Percentiles rank a stretch among this genome's conserved stretches.
Conservation (phyloP, 2,888 invertebrate genomes). For the Orthosia gothica region DNA sequence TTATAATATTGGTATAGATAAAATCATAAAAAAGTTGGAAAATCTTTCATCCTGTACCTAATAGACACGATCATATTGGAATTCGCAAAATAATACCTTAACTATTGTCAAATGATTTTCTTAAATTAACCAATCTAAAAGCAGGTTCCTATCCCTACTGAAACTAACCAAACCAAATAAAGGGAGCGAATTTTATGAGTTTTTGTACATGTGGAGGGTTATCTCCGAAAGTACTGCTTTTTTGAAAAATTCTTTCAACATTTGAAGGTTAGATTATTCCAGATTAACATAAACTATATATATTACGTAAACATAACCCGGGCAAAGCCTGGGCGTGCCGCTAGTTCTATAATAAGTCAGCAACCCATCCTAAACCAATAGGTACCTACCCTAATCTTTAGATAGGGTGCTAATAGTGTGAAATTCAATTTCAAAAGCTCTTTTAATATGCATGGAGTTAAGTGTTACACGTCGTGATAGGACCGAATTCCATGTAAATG, state of each 20-base stretch:
- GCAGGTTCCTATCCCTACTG: background rate
- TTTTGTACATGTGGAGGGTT: background rate
- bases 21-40: no score
- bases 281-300: background rate
- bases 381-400: conserved; percentile 35
- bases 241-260: background rate
- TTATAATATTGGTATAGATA: no score
- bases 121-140: no score
- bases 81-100: background rate
- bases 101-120: background rate
- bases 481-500: conserved; percentile 62
- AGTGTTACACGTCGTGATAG: conserved; percentile 56
- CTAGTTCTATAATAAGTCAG: background rate
- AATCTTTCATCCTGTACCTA: background rate
- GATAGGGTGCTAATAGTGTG: conserved; percentile 49
- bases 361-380: conserved; percentile 55
- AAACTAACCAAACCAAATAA: background rate
- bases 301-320: background rate
- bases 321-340: background rate
- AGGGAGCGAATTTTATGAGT: no score
- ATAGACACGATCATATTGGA: background rate
- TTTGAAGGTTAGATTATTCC: background rate
- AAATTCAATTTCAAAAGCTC: conserved; percentile 58
- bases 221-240: background rate
- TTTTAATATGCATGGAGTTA: conserved; percentile 62